These are phyloP conservation scores for Tenebrio molitor DNA, from an alignment of 1,140 invertebrate species.

Conservation along the genomic window DNA sequence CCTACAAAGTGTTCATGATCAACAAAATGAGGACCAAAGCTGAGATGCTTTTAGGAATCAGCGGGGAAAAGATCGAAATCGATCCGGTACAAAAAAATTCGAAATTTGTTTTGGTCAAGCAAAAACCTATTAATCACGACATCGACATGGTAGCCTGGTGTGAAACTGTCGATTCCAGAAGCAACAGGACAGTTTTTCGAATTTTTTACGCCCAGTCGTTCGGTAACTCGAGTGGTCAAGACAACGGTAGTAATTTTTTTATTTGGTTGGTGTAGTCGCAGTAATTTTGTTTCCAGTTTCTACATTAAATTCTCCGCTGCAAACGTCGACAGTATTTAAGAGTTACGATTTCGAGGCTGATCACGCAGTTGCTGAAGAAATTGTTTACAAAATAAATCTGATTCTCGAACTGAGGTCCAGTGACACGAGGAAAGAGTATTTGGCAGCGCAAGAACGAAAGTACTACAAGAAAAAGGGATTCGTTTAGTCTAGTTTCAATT, in stretches of 20 bases:
- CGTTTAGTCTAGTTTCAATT: constrained; percentile 44
- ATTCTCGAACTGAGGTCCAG: constrained; percentile 87
- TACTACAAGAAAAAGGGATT: constrained; percentile 71
- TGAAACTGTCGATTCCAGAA: constrained; percentile 81
- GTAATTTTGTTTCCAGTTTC: constrained; percentile 58
- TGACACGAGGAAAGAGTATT: constrained; percentile 82
- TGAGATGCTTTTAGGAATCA: constrained; percentile 88
- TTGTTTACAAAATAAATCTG: constrained; percentile 89
- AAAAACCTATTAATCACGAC: constrained; percentile 81
- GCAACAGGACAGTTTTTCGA: constrained; percentile 74
- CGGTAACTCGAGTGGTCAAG: constrained; percentile 43
- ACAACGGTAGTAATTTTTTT: constrained; percentile 30
- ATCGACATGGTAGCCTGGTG: constrained; percentile 90
- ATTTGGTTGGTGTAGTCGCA: neutral
- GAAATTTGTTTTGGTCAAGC: constrained; percentile 79
- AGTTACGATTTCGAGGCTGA: constrained; percentile 91
- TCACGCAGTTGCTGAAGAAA: constrained; percentile 79
- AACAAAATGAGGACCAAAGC: constrained; percentile 85
- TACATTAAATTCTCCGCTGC: constrained; percentile 65
- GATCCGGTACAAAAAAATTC: constrained; percentile 82
- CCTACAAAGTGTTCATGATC: constrained; percentile 84
- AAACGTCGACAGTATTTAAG: constrained; percentile 77
- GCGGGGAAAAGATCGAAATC: constrained; percentile 92
- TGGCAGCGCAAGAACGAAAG: constrained; percentile 74
- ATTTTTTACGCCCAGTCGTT: constrained; percentile 70